These are phyloP conservation scores for Nixonia krombeini DNA, from an alignment of 1,140 invertebrate genomes.

Conservation along the genomic window DNA sequence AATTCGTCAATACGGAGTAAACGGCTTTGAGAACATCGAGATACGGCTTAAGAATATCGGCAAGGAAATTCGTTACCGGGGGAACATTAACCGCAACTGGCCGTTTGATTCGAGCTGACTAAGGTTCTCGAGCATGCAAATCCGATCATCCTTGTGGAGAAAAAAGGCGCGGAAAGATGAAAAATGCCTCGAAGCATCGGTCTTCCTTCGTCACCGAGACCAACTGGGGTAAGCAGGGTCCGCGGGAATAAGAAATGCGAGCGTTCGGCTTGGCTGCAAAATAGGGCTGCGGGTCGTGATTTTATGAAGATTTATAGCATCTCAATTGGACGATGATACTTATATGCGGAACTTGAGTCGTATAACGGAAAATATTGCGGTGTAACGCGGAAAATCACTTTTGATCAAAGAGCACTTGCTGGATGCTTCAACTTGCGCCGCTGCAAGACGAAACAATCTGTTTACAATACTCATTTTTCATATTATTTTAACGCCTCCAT, in stretches of 20 bases:
- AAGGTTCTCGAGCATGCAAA: constrained; percentile 62
- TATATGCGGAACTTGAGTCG: constrained; percentile 36
- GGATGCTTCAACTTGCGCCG: constrained; percentile 23
- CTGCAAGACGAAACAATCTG: constrained; percentile 9
- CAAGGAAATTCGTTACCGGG: constrained; percentile 48
- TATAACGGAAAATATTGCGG: constrained; percentile 43
- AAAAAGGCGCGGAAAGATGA: constrained; percentile 26
- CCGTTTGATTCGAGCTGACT: constrained; percentile 56
- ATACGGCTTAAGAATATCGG: too few species aligned
- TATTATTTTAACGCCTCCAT: not conserved
- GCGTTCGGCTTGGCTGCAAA: constrained; percentile 40
- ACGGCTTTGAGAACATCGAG: too few species aligned
- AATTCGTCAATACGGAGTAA: too few species aligned
- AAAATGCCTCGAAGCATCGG: not conserved
- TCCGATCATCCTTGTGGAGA: constrained; percentile 38
- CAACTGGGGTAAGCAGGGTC: not conserved
- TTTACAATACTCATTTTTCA: too few species aligned
- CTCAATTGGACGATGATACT: constrained; percentile 49
- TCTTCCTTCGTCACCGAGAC: not conserved
- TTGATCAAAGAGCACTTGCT: constrained; percentile 25
- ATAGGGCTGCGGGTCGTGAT: constrained; percentile 32
- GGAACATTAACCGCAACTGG: constrained; percentile 35
- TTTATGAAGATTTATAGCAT: constrained; percentile 49
- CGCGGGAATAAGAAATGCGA: constrained; percentile 29
- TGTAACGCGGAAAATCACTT: constrained; percentile 40